A percentile compares a stretch with the other conserved stretches of the same genome.
Evolutionary conservation across 2,797 vertebrate species (phyloP).

Genomic region (Enteromius afrohamiltoni): DNA sequence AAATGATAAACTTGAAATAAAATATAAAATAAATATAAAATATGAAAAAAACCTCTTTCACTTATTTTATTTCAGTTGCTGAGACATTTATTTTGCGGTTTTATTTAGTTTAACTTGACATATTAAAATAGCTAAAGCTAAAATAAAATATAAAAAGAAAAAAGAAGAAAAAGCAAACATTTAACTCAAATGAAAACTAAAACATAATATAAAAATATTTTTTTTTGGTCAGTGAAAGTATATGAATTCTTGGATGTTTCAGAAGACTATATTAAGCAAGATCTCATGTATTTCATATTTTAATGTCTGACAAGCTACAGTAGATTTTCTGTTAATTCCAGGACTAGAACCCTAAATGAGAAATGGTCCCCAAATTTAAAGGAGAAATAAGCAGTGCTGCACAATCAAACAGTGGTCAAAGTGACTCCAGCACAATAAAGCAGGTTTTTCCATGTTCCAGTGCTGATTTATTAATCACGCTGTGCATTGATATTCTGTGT

Average conservation of each 20-base stretch:
- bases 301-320: not conserved
- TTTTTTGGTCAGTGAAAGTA: not conserved
- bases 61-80: no score
- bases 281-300: not conserved
- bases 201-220: no score
- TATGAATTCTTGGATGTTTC: no score
- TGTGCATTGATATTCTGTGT: conserved; percentile 14
- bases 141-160: not conserved
- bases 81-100: no score
- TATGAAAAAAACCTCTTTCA: no score
- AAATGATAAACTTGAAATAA: not conserved
- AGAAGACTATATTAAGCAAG: no score
- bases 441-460: not conserved
- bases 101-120: no score
- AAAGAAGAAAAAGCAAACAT: not conserved
- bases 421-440: not conserved
- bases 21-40: no score
- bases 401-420: not conserved
- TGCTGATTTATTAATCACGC: conserved; percentile 10
- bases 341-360: not conserved
- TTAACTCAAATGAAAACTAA: not conserved
- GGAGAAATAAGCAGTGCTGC: not conserved
- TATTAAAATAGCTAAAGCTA: no score
- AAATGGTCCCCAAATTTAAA: not conserved
- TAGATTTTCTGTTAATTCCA: not conserved